Evolutionary conservation across 2,113 vertebrate genomes (phyloP), one percentile per base, ranked within the genome.

Genomic region (Heliornis fulica): DNA sequence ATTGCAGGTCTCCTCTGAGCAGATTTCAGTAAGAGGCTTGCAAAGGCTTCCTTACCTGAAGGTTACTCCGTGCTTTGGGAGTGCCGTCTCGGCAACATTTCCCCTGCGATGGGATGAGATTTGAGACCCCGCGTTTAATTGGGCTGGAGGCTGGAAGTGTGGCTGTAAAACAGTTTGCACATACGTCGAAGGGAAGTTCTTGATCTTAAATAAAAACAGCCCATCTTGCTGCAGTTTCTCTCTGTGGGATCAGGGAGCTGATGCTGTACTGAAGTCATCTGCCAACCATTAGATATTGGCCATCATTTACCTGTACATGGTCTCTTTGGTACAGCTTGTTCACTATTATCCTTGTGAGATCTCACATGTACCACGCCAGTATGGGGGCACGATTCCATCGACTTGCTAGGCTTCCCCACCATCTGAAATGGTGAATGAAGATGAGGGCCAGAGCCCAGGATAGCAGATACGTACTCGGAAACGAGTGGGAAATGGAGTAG

Each of bases 1-100:
- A 99, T 98, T 99, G 99, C 99, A 98, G 99, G 98, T 98, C 96
- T 83, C 80, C 83, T 97, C 93, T 77, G 90, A 96, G 95, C 94
- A 80, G 90, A 38, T 96, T 91, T 93, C 96, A 51, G 23, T 41
- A 36, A 61, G 86, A 89, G 95, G 64, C 81, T 91, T 83, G 54
- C 83, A 45, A 83, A 54, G 43, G 51, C 56, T 84, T 68, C 94
- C 93, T 48, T 48, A 84, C 94, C 77, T 86, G 95, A 96, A 95
- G 95, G 95, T 93, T 94, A 96, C 84, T 76, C 74, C 56, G 41
- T 18, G 77, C 38, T 26, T 26, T 10, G 61, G 23, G 89, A 57
- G 3, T 45, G 90, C 74, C 13, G 2, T 19, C 90, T n/a, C 54
- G 54, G 81, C 79, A 26, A 29, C 45, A 4, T 82, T n/a, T n/a